Evolutionary conservation across 2,113 vertebrate genomes (phyloP).

Genomic region (Oenanthe oenanthe): DNA sequence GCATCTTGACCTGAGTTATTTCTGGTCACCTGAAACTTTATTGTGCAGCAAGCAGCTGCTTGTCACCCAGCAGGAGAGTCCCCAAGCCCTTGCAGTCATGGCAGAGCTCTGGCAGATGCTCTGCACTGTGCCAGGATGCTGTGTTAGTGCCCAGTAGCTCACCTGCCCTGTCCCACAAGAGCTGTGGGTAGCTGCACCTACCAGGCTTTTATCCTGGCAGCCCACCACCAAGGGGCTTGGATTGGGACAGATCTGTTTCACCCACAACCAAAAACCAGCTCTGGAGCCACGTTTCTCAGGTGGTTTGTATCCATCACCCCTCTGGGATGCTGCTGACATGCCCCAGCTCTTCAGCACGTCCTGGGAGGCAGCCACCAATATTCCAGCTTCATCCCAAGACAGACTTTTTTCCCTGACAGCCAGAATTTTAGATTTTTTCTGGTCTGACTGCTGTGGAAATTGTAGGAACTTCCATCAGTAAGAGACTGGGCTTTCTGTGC

Average conservation of each 20-base stretch:
- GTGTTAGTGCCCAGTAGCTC: not conserved
- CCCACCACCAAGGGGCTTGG: not conserved
- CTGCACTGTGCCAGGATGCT: not conserved
- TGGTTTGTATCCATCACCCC: not conserved
- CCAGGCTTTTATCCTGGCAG: not conserved
- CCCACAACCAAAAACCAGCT: not conserved
- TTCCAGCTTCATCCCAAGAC: not conserved
- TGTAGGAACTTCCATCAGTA: not conserved
- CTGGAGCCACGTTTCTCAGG: rapidly evolving
- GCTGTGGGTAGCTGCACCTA: not conserved
- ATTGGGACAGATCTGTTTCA: not conserved
- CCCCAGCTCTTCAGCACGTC: not conserved
- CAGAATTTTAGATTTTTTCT: not conserved
- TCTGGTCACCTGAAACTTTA: not conserved
- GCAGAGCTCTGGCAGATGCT: rapidly evolving
- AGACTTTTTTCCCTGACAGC: not conserved
- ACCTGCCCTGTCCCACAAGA: rapidly evolving
- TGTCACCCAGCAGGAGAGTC: not conserved
- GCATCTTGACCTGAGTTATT: not conserved
- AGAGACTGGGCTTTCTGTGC: not conserved
- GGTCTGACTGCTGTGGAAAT: not conserved
- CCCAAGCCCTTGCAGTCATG: not conserved
- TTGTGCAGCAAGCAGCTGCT: not conserved
- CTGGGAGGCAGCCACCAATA: not conserved
- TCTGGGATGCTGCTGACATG: not conserved